Conservation (phyloP, 2,113 vertebrate species). For the Eclectus roratus region DNA sequence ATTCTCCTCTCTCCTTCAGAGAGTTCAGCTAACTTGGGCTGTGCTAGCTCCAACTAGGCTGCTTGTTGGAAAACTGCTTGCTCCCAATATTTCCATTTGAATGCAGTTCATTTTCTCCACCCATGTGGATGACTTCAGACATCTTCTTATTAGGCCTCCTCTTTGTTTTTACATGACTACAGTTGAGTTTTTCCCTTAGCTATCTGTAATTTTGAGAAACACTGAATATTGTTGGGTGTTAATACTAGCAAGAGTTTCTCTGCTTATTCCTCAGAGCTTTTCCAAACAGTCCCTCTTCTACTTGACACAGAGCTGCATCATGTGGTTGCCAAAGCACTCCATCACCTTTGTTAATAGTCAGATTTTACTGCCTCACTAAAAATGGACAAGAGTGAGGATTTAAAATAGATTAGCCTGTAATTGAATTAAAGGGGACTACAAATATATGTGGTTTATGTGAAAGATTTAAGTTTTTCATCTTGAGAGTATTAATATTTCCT, state of each 20-base stretch:
- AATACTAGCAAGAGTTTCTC: neutral
- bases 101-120: slow-evolving; percentile 23
- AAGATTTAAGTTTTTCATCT: neutral
- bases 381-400: neutral
- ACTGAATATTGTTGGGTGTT: neutral
- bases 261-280: neutral
- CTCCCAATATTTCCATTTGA: slow-evolving; percentile 1
- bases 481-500: neutral
- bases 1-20: neutral
- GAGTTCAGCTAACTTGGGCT: neutral
- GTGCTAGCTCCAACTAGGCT: neutral
- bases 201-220: slow-evolving; percentile 12
- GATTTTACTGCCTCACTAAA: slow-evolving; percentile 26
- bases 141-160: neutral
- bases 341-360: slow-evolving; percentile 35
- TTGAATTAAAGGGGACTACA: neutral
- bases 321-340: slow-evolving; percentile 19
- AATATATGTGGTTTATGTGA: neutral
- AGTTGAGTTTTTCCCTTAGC: neutral
- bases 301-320: neutral
- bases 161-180: neutral
- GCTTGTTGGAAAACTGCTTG: neutral
- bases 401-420: slow-evolving; percentile 23
- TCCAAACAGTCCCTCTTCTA: neutral
- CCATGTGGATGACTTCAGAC: neutral